A percentile compares a stretch with the other conserved stretches of the same genome.
Conservation (phyloP, 2,797 vertebrate genomes). For the Parauchenoglanis ngamensis region DNA sequence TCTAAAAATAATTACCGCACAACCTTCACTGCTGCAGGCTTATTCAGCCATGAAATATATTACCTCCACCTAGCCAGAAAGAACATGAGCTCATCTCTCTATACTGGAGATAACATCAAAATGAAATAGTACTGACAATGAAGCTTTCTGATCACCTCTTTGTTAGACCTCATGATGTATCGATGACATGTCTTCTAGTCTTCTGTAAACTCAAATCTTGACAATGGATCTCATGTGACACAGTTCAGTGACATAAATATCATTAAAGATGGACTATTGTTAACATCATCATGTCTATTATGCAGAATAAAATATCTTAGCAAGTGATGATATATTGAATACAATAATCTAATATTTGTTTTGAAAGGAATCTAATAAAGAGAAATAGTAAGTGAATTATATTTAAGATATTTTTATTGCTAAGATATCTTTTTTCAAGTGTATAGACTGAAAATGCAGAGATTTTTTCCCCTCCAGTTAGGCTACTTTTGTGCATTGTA, state of each 20-base stretch:
- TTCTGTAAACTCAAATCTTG: conserved; percentile 27
- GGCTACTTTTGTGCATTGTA: neutral
- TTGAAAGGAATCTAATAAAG: neutral
- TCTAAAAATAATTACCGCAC: conserved; percentile 57
- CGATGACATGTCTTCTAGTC: conserved; percentile 20
- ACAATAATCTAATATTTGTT: neutral
- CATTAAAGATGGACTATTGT: neutral
- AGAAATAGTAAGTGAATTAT: neutral
- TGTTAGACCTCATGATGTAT: conserved; percentile 26
- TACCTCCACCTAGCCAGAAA: conserved; percentile 40
- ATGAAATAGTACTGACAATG: conserved; percentile 34
- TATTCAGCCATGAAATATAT: conserved; percentile 45
- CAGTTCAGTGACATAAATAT: conserved; percentile 10
- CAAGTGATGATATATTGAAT: neutral
- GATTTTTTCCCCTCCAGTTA: neutral
- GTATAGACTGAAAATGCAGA: neutral
- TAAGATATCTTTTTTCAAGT: neutral
- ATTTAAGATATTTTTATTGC: neutral
- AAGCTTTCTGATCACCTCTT: conserved; percentile 34
- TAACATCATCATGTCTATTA: neutral
- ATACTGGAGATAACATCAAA: conserved; percentile 34
- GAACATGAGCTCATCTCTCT: conserved; percentile 25
- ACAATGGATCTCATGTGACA: conserved; percentile 16
- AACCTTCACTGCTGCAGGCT: conserved; percentile 41
- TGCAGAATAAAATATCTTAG: neutral